phyloP scores from a whole-genome alignment of 1,140 invertebrate species.

The Diorhabda elongata region DNA sequence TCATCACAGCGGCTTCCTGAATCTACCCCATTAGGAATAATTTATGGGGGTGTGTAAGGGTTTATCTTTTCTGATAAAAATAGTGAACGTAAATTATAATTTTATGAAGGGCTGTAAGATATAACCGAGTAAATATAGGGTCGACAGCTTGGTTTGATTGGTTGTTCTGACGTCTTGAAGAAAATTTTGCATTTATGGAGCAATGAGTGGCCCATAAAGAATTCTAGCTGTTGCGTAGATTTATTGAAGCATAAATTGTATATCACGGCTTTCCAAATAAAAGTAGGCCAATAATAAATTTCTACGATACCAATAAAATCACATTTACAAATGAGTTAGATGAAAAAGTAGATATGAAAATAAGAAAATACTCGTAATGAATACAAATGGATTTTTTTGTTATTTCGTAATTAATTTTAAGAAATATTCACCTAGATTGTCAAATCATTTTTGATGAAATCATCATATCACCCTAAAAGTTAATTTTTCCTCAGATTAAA shows the following conservation, averaged over 20 bases:
- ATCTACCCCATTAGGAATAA: constrained; percentile 17
- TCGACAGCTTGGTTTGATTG: background rate
- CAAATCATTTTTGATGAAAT: too few species aligned
- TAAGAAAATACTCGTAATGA: too few species aligned
- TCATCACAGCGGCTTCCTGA: constrained; percentile 28
- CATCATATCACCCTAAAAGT: too few species aligned
- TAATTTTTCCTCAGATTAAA: too few species aligned
- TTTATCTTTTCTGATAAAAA: constrained; percentile 8
- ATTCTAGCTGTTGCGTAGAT: background rate
- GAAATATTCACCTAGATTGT: too few species aligned
- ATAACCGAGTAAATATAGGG: constrained; percentile 2
- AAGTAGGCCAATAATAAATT: too few species aligned
- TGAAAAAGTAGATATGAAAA: too few species aligned
- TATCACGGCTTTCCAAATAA: too few species aligned
- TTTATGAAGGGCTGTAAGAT: constrained; percentile 11
- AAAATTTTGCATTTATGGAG: background rate
- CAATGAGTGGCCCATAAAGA: background rate
- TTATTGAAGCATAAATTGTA: background rate
- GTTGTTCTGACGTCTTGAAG: background rate
- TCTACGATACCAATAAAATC: too few species aligned
- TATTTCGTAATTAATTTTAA: too few species aligned
- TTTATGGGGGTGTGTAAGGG: constrained; percentile 13
- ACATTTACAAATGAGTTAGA: too few species aligned
- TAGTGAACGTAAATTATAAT: constrained; percentile 6
- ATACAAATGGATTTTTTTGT: too few species aligned